Conservation (phyloP, 2,797 vertebrate species). For the Champsocephalus gunnari region DNA sequence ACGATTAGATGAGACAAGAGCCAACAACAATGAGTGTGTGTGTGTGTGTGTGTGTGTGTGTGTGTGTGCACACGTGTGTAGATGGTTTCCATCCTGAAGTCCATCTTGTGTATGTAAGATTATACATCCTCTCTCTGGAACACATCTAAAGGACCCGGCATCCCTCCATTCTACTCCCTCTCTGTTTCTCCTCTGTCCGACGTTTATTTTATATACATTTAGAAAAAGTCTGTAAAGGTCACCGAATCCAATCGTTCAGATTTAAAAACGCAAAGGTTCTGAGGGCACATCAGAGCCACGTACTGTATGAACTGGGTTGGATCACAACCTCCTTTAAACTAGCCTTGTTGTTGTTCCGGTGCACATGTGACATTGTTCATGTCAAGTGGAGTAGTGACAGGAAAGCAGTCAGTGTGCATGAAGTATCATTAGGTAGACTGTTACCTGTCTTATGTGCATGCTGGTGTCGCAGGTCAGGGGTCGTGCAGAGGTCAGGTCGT, state of each 20-base stretch:
- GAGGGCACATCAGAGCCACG: background rate
- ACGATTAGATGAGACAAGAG: slow-evolving; percentile 9
- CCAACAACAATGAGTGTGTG: background rate
- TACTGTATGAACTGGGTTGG: background rate
- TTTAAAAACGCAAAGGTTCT: background rate
- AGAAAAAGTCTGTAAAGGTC: background rate
- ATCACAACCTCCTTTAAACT: background rate
- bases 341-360: background rate
- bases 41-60: background rate
- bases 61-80: background rate
- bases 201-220: slow-evolving; percentile 14
- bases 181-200: slow-evolving; percentile 1
- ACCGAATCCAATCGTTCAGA: background rate
- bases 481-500: slow-evolving; percentile 95
- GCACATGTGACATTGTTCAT: background rate
- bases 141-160: background rate
- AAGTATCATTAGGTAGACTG: background rate
- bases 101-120: background rate
- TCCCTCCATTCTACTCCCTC: slow-evolving; percentile 2
- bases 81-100: slow-evolving; percentile 8
- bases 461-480: slow-evolving; percentile 97
- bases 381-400: background rate
- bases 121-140: slow-evolving; percentile 22
- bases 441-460: slow-evolving; percentile 99
- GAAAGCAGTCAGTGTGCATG: background rate